Conservation (phyloP, 2,888 invertebrate species). For the Endomychus coccineus region DNA sequence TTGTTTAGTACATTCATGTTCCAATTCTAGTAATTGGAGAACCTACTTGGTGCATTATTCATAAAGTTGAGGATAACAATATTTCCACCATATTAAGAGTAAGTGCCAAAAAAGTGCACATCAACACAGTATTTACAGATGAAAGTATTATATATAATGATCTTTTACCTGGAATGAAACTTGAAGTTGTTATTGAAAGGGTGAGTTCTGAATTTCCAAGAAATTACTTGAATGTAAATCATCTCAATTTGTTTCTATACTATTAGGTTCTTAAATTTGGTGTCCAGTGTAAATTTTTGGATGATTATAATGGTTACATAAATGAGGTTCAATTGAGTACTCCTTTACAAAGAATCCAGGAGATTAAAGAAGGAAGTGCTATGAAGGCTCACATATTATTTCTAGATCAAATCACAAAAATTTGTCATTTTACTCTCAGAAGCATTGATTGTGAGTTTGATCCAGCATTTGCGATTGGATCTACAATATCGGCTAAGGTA, state of each 20-base stretch:
- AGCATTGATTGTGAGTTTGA: slow-evolving; percentile 31
- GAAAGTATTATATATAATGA: slow-evolving; percentile 33
- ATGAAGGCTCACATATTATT: slow-evolving; percentile 59
- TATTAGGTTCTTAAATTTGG: slow-evolving; percentile 47
- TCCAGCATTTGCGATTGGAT: slow-evolving; percentile 47
- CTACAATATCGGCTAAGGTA: slow-evolving; percentile 47
- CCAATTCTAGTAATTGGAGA: slow-evolving; percentile 49
- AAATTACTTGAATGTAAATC: background rate
- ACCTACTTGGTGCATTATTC: slow-evolving; percentile 52
- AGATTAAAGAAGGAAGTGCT: slow-evolving; percentile 44
- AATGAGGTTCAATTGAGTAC: slow-evolving; percentile 46
- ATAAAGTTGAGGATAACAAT: slow-evolving; percentile 42
- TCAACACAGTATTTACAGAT: slow-evolving; percentile 29
- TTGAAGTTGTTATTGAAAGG: slow-evolving; percentile 50
- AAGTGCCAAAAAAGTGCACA: slow-evolving; percentile 39
- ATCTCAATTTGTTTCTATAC: background rate
- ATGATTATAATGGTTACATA: slow-evolving; percentile 47
- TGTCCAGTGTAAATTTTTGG: slow-evolving; percentile 49
- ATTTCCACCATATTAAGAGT: slow-evolving; percentile 49
- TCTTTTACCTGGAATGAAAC: slow-evolving; percentile 47
- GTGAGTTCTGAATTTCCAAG: slow-evolving; percentile 33
- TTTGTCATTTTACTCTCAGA: slow-evolving; percentile 55
- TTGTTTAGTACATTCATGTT: too few relatives aligned
- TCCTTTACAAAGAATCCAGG: slow-evolving; percentile 31
- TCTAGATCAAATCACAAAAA: slow-evolving; percentile 59